These are phyloP conservation scores for Drosophila jambulina DNA, from an alignment of 1,140 invertebrate genomes.

Conservation along the genomic window DNA sequence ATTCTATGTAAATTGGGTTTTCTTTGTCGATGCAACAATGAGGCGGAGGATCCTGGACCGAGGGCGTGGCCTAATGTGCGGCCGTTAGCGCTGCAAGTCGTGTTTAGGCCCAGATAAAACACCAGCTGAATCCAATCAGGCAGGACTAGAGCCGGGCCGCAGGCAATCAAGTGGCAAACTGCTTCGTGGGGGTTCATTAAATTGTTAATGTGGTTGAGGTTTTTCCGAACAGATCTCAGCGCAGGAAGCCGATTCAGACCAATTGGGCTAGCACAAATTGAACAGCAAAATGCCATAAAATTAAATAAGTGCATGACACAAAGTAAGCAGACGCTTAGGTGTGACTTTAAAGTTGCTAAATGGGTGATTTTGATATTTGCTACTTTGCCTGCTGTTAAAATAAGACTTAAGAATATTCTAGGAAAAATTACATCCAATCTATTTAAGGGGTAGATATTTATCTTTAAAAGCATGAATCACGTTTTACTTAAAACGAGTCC, in stretches of 20 bases:
- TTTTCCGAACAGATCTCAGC: slow-evolving; percentile 2
- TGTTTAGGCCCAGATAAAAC: slow-evolving; percentile 27
- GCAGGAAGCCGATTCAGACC: slow-evolving; percentile 2
- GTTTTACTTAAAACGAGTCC: not conserved
- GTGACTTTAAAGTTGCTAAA: not conserved
- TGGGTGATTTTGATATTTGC: not conserved
- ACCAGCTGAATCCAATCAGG: slow-evolving; percentile 38
- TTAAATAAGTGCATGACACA: slow-evolving; percentile 7
- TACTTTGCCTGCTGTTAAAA: not conserved
- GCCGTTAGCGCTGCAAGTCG: slow-evolving; percentile 46
- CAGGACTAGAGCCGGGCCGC: slow-evolving; percentile 19
- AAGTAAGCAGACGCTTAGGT: not conserved
- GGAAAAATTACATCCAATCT: too few relatives aligned
- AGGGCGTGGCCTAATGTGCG: slow-evolving; percentile 32
- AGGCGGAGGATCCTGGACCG: slow-evolving; percentile 15
- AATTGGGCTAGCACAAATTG: slow-evolving; percentile 26
- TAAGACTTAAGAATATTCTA: too few relatives aligned
- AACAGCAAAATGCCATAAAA: slow-evolving; percentile 29
- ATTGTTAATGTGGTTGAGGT: slow-evolving; percentile 39
- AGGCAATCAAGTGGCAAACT: slow-evolving; percentile 53
- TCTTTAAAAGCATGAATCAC: not conserved
- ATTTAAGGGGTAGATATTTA: not conserved
- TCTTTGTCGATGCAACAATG: slow-evolving; percentile 58
- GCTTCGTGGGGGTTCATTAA: slow-evolving; percentile 51
- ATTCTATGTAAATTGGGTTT: slow-evolving; percentile 75